Evolutionary conservation across 1,140 invertebrate genomes (phyloP), one percentile per base, ranked within the genome.

Genomic region (Cataglyphis hispanica): DNA sequence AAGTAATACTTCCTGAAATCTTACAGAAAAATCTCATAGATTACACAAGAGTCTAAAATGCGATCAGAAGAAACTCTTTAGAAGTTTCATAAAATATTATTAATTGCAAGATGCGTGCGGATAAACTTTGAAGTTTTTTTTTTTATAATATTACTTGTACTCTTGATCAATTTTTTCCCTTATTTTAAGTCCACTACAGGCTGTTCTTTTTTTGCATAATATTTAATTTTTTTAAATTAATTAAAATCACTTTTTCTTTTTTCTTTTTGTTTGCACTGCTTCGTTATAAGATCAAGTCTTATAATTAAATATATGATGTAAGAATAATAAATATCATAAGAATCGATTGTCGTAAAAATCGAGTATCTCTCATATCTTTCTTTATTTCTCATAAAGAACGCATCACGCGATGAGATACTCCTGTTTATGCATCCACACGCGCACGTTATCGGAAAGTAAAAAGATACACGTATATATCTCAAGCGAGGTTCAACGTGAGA

Each of bases 401-500:
- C n/a, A 58, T 40, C 16, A n/a, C 3, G n/a, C 63, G 76, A 66
- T 37, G n/a, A 64, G 27, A 77, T 50, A 37, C 46, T 77, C 11
- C 27, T 31, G 31, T 3, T 66, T 25, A 25, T 53, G 61, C 76
- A 64, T 50, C n/a, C 66, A 61, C 58, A 46, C 19, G 60, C 60
- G 40, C 40, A 19, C 40, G 40, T 78, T 78, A 78, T 78, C 76
- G 76, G 31, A 50, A 66, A 8, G 31, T 50, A 34, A 34, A 40
- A 61, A 61, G 16, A 66, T 25, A 53, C n/a, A 50, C n/a, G 2
- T 8, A 13, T 19, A 8, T 40, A 63, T 13, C n/a, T 66, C n/a
- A 66, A 25, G 40, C 7, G 13, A 11, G n/a, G 3, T 78, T 78
- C 66, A 19, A 50, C 7, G 27, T 13, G 74, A 64, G 61, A 77